Evolutionary conservation across 2,113 vertebrate species (phyloP), one percentile per base, ranked within the genome.

Genomic region (Alligator mississippiensis): DNA sequence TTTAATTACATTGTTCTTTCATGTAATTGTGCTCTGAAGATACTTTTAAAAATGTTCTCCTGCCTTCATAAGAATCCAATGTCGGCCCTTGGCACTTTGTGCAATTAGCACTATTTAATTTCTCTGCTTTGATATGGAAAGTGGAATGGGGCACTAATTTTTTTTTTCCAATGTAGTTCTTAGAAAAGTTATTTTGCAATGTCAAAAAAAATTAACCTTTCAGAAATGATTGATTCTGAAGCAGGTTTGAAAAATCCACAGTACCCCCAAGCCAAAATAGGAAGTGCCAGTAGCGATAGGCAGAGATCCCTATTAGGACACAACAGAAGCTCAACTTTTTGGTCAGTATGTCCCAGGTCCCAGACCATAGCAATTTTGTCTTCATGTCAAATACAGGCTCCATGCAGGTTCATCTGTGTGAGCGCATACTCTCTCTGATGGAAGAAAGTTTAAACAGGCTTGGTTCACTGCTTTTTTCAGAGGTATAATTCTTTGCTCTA

Each of bases 41-140:
- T 92, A 75, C 84, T 95, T 95, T 87, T 11, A 68, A 92, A 96
- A 97, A 95, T 90, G 80, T 92, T 64, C 72, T 97, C 80, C 61
- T 97, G 77, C 57, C 85, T 97, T 97, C 64, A 4, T 93, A 94
- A 96, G 91, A 84, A 96, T 96, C 59, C 82, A 87, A 2, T 38
- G 6, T 91, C 96, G 91, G 81, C 61, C 77, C 83, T 95, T 96
- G 89, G 79, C 91, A 90, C 77, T 96, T 90, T 18, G 34, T 61
- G 63, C 77, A 94, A 93, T 97, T 97, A 97, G 88, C 93, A 81
- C 34, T 84, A 84, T 93, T 95, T 97, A 92, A 92, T 97, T 96
- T 97, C 84, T 87, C 34, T 94, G 17, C 92, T 96, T 95, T 91
- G 54, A 66, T 93, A 66, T 54, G 93, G 80, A 96, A 96, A 97